Base-by-base conservation (phyloP, 2,113 vertebrate species). In the Pseudois nayaur region DNA sequence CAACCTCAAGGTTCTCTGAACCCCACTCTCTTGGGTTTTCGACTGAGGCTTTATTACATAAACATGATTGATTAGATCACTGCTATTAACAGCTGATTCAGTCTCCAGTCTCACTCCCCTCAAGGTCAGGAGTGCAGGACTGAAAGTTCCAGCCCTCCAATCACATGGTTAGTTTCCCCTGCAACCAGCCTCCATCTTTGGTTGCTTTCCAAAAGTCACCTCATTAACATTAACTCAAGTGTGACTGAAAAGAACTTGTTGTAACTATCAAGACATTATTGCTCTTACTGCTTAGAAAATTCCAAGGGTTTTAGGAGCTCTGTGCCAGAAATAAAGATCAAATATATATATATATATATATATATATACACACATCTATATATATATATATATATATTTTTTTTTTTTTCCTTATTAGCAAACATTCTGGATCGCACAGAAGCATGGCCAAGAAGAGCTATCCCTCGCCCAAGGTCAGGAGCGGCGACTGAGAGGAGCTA, bases 401-500 rank as follows among this genome's bases (percentile, higher is more conserved):
- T 17, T 57, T 57, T n/a, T n/a, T n/a, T n/a, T n/a, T n/a, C n/a
- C n/a, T 57, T 40, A 36, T 84, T 2, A 60, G 27, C 59, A 60
- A 60, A 60, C 1, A 0, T 29, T 60, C 27, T 13, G 4, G 57
- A 59, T 25, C 0, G 0, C 0, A 0, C 25, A 59, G 25, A 27
- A 27, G 23, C 11, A 0, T 60, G 27, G 27, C 59, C 2, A 0
- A 29, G 27, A 60, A 5, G 27, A 60, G 11, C 25, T 60, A 29
- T 29, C 59, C 25, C 12, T 13, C 0, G 1, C 11, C 11, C 59
- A 13, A 29, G 59, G 59, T 60, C 59, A 60, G 27, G 59, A 21
- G 55, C 8, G 0, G 55, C 0, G 3, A 57, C 55, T 0, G 3
- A 57, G 55, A 57, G 2, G 21, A 57, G 55, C 55, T 57, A 57